phyloP scores from a whole-genome alignment of 2,888 invertebrate genomes.

The Mechanitis mazaeus region DNA sequence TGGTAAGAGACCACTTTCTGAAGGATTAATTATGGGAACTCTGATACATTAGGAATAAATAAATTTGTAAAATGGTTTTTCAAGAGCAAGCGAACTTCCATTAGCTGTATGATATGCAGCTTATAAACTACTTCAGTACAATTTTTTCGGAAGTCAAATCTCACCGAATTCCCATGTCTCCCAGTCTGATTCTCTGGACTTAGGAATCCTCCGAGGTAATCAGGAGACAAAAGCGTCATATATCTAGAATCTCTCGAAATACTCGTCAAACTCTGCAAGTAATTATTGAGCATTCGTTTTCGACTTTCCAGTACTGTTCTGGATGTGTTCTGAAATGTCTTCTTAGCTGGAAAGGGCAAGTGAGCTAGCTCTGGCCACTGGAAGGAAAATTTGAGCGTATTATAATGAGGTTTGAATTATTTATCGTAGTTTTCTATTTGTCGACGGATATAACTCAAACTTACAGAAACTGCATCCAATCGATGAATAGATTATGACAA shows the following conservation, averaged over 20 bases:
- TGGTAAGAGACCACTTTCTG: too few species aligned
- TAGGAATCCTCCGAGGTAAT: slow-evolving; percentile 67
- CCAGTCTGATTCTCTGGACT: slow-evolving; percentile 66
- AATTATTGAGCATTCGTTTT: slow-evolving; percentile 87
- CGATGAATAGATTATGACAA: too few species aligned
- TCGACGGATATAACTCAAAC: background rate
- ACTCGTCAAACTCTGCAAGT: slow-evolving; percentile 81
- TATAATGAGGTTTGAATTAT: background rate
- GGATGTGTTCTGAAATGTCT: slow-evolving; percentile 95
- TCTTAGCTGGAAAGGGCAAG: slow-evolving; percentile 92
- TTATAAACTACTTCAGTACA: too few species aligned
- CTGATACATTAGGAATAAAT: too few species aligned
- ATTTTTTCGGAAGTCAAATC: slow-evolving; percentile 9
- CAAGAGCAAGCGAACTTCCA: too few species aligned
- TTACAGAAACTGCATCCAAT: background rate
- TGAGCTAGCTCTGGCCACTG: slow-evolving; percentile 87
- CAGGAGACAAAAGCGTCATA: slow-evolving; percentile 54
- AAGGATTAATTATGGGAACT: too few species aligned
- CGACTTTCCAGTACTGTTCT: slow-evolving; percentile 88
- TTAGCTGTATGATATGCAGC: too few species aligned
- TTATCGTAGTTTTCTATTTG: too few species aligned
- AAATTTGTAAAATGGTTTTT: too few species aligned
- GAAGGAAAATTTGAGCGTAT: slow-evolving; percentile 30
- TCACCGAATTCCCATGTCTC: slow-evolving; percentile 59
- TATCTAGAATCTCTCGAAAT: slow-evolving; percentile 60